Base-by-base conservation (phyloP, 2,797 vertebrate genomes). In the Mus spretus region DNA sequence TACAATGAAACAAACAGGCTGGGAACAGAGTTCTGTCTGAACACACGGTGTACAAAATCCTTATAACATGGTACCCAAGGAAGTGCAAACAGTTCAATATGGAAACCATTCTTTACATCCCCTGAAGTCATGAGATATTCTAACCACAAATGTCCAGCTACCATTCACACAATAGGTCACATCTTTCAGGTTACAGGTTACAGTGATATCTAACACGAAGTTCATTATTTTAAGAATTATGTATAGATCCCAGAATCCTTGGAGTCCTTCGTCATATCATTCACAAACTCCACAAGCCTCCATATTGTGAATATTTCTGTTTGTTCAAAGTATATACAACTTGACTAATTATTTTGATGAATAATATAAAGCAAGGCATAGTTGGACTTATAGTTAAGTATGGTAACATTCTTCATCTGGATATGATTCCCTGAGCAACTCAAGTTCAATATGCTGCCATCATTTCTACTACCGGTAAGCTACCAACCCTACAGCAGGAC, bases 121-220 rank as follows among this genome's bases (percentile, higher is more conserved):
- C 44, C 74, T 85, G 9, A 85, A 37, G 57, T 81, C 26, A 53
- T 55, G 57, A 70, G 55, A 15, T n/a, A 90, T 44, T 95, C 53
- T 50, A n/a, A 53, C 37, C 78, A 81, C 28, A 77, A 75, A 77
- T 90, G 94, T 84, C 65, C 79, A 80, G 50, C 82, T 95, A 90
- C 57, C 91, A 4, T 47, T 95, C 40, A 92, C 65, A 81, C 3
- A 77, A 44, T 75, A 59, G 47, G 72, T 70, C 31, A 77, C 57
- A 87, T 57, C 55, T 90, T 93, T 93, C 85, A 63, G n/a, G 63
- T 22, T 89, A 44, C 50, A 50, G 50, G 50, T 50, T 50, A 50
- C 50, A 50, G 10, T 24, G 85, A 31, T 67, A 67, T 65, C 63
- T 65, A 65, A 67, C 63, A 63, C 26, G 24, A 63, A 10, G 24